Evolutionary conservation across 2,113 vertebrate genomes (phyloP), one percentile per base, ranked within the genome.

Genomic region (Periophthalmus modestus): DNA sequence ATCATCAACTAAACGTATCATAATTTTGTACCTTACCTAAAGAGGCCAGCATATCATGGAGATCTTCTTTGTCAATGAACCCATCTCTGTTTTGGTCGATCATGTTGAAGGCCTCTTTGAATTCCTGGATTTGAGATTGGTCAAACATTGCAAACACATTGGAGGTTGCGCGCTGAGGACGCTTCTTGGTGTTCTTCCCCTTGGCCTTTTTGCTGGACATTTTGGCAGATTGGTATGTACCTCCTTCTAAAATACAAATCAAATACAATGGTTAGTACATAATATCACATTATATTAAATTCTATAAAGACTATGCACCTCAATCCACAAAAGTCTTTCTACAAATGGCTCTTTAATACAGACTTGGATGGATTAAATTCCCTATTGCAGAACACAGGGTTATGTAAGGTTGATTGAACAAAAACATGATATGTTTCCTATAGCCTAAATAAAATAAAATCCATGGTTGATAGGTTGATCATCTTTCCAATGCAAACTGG

Each of bases 181-280:
- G 95, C 94, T 98, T 98, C 93, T 97, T 98, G 85, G 96, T 97
- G 91, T 95, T 96, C 92, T 98, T 98, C 0, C 95, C 96, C 93
- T 98, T 98, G 71, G 96, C 95, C 81, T 94, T 94, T 96, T 98
- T 98, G 94, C 96, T 98, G 0, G 96, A 96, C 96, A 97, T 97
- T 79, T 82, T 95, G 94, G 70, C 15, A 28, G 34, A 7, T 47
- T n/a, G 28, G 43, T 76, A 18, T 43, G 46, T 76, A 47, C 50
- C 28, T 62, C 69, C 39, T 61, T 75, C 16, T 24, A 55, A 73
- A 4, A 48, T 15, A 82, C 7, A 69, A 39, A 39, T 2, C 36
- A n/a, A 19, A 54, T 21, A 34, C 12, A 24, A 18, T 19, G 15
- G 19, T 16, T 19, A 33, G 0, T 28, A 6, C 21, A 59, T 12